Conservation (phyloP, 1,140 invertebrate species). For the Drosophila watanabei region DNA sequence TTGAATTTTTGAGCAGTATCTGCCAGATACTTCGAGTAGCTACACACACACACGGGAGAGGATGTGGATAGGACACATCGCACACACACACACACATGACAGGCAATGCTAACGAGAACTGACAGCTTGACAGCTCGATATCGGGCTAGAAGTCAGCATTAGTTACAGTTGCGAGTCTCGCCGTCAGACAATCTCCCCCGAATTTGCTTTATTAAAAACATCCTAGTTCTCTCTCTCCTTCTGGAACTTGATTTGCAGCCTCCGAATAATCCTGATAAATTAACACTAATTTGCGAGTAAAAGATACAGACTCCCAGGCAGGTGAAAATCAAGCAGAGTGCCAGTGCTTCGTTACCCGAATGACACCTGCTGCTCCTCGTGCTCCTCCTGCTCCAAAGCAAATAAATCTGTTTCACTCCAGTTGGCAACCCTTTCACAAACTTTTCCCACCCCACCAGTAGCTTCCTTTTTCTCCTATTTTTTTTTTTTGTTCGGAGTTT, state of each 20-base stretch:
- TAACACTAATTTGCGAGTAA: slow-evolving; percentile 70
- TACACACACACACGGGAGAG: slow-evolving; percentile 1
- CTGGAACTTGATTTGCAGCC: slow-evolving; percentile 73
- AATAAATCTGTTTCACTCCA: slow-evolving; percentile 49
- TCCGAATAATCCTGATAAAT: slow-evolving; percentile 80
- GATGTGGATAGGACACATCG: slow-evolving; percentile 34
- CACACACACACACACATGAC: slow-evolving; percentile 42
- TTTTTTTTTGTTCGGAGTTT: neutral
- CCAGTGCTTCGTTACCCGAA: slow-evolving; percentile 17
- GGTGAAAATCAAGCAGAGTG: slow-evolving; percentile 24
- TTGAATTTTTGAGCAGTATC: slow-evolving; percentile 80
- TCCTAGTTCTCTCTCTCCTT: neutral
- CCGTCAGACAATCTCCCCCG: slow-evolving; percentile 16
- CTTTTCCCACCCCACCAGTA: neutral
- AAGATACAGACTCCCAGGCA: slow-evolving; percentile 22
- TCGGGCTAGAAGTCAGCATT: slow-evolving; percentile 79
- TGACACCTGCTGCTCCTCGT: neutral
- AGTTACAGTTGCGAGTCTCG: slow-evolving; percentile 66
- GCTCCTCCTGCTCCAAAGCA: slow-evolving; percentile 3
- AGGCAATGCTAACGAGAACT: slow-evolving; percentile 73
- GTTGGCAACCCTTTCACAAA: slow-evolving; percentile 46
- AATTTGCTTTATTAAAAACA: slow-evolving; percentile 72
- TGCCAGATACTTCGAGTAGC: slow-evolving; percentile 49
- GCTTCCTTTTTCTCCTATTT: neutral
- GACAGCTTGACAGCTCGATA: slow-evolving; percentile 83